Evolutionary conservation across 2,888 invertebrate species (phyloP), one percentile per base, ranked within the genome.

Genomic region (Epicampocera succincta): DNA sequence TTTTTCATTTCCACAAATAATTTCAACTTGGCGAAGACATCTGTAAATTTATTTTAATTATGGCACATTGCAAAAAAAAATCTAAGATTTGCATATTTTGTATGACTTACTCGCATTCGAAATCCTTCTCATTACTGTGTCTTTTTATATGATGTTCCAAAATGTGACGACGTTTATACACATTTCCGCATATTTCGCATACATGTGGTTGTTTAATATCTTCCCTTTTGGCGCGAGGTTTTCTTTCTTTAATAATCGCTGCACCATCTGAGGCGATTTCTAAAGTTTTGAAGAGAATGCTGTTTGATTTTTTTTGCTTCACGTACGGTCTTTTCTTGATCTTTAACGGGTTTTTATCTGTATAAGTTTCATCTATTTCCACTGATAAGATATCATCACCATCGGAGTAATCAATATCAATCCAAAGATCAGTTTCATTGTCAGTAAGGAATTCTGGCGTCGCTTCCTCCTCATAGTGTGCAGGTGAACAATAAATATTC

Each of bases 161-260:
- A 0, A 89, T 87, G 78, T 90, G 90, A 52, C 90, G 89, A 3
- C 90, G 87, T 8, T 88, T 87, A 84, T 91, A 91, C 0, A 86
- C 87, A 76, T 91, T 91, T 2, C 91, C 91, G 75, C 91, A 91
- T 9, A 90, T 83, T 15, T 89, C 88, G 79, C 91, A 91, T n/a
- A 90, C 87, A 83, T 90, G 88, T 3, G 84, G 69, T 19, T 84
- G 84, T 66, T 87, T 87, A 29, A 40, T 86, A 46, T 46, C 87
- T 13, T 68, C 66, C 9, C 19, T 50, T 17, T 74, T 71, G 1
- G 19, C 11, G 9, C 61, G 42, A 6, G 61, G 38, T 3, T 80
- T 50, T 50, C 66, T 80, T 12, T 73, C 76, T 3, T 83, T 80
- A 48, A 86, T 84, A 2, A 86, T 54, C 13, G 85, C 84, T 8